Conservation (phyloP, 2,797 vertebrate genomes). For the Semotilus atromaculatus region DNA sequence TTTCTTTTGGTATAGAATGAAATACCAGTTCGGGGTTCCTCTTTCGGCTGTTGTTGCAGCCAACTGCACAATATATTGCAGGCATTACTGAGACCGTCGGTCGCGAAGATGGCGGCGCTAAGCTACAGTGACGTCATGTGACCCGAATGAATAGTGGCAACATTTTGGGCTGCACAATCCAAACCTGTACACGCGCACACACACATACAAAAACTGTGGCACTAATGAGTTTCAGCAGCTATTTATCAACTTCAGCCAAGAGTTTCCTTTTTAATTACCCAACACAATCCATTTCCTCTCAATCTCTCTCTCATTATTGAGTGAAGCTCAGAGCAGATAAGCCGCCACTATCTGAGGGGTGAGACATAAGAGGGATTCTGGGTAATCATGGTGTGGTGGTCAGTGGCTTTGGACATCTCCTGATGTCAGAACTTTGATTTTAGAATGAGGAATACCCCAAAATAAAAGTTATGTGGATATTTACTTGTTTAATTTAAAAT, state of each 20-base stretch:
- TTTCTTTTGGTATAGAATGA: too few species aligned
- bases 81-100: too few species aligned
- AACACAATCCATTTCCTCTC: slow-evolving; percentile 11
- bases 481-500: too few species aligned
- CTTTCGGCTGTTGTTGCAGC: too few species aligned
- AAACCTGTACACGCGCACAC: slow-evolving; percentile 69
- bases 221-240: slow-evolving; percentile 81
- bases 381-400: background rate
- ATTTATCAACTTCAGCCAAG: slow-evolving; percentile 83
- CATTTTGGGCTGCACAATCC: background rate
- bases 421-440: background rate
- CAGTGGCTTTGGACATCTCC: background rate
- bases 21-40: too few species aligned
- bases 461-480: too few species aligned
- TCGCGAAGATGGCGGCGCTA: too few species aligned
- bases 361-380: slow-evolving; percentile 1
- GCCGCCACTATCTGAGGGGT: background rate
- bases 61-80: too few species aligned
- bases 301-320: background rate
- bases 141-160: too few species aligned
- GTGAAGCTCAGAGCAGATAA: slow-evolving; percentile 12
- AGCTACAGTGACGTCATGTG: too few species aligned
- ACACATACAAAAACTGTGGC: slow-evolving; percentile 70
- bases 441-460: background rate
- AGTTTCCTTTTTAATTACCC: slow-evolving; percentile 75